Base-by-base conservation (phyloP, 2,888 invertebrate species). In the Hylaea fasciaria region DNA sequence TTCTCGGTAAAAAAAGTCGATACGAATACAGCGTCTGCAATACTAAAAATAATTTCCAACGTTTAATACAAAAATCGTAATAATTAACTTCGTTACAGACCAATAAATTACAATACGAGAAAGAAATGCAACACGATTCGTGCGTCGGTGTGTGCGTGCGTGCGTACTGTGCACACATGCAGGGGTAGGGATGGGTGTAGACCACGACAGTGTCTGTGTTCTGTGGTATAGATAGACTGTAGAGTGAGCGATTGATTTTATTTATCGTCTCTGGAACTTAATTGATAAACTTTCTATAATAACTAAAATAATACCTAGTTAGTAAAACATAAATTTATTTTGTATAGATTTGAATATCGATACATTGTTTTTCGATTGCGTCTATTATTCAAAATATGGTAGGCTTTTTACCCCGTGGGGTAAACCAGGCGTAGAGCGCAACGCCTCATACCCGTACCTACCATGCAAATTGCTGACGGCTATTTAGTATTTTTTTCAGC, bases 21-120 rank as follows among this genome's bases (percentile, higher is more conserved):
- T 70, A 73, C 78, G 72, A 71, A 72, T 65, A 66, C 69, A 74
- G 70, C 73, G 81, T 86, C 85, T 86, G 86, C 85, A 76, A 79
- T 66, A 86, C 85, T 91, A 89, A 91, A 91, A 91, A 91, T 92
- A 91, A 91, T 91, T 89, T 91, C 83, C 90, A 90, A 86, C 91
- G 90, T 92, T 92, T 91, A 91, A 91, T 91, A 91, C 91, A 91
- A 92, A 92, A 92, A 92, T 92, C 87, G 89, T 87, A 91, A 91
- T 92, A 92, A 92, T 92, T 92, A 91, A 91, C 91, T 90, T 91
- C 86, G 91, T 91, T 91, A 91, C 91, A 91, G 91, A 85, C 89
- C 87, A 88, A 92, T 92, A 92, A 91, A 92, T 92, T 90, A 91
- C 92, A 89, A 91, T 89, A 87, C 86, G 84, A 90, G 89, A 90